Conservation (phyloP, 2,888 invertebrate genomes). For the Pheosia gnoma region DNA sequence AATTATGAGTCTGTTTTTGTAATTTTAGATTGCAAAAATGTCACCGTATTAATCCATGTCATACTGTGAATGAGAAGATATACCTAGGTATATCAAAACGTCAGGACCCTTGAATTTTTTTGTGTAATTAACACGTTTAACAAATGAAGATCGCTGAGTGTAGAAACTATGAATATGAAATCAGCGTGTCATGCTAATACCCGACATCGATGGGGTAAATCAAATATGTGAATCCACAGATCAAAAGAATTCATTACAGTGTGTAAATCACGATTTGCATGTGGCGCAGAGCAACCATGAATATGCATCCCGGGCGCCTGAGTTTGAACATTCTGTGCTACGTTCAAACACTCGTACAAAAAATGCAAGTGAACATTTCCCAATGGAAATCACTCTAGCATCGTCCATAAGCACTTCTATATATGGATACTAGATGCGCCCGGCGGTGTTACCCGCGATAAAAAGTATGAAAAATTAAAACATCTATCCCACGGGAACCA, state of each 20-base stretch:
- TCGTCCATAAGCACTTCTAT: not conserved
- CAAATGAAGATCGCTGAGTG: slow-evolving; percentile 57
- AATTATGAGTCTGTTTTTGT: slow-evolving; percentile 25
- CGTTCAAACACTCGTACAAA: slow-evolving; percentile 49
- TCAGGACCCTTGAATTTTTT: slow-evolving; percentile 16
- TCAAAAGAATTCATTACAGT: slow-evolving; percentile 85
- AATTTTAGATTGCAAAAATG: slow-evolving; percentile 22
- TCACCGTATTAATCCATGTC: slow-evolving; percentile 18
- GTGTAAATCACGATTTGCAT: slow-evolving; percentile 84
- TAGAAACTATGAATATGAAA: slow-evolving; percentile 81
- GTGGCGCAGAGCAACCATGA: slow-evolving; percentile 78
- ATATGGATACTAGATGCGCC: too few species aligned
- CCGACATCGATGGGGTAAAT: slow-evolving; percentile 81
- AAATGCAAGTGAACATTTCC: slow-evolving; percentile 23
- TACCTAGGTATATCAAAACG: not conserved
- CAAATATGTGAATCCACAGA: slow-evolving; percentile 83
- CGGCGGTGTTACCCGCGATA: too few species aligned
- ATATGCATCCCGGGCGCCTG: slow-evolving; percentile 79
- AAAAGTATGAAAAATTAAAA: too few species aligned
- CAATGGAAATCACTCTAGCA: slow-evolving; percentile 3
- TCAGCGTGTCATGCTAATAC: slow-evolving; percentile 74
- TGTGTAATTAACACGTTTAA: slow-evolving; percentile 51
- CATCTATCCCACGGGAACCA: too few species aligned
- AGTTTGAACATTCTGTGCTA: slow-evolving; percentile 72
- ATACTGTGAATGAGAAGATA: slow-evolving; percentile 15